Conservation (phyloP, 2,888 invertebrate species). For the Alitta virens region DNA sequence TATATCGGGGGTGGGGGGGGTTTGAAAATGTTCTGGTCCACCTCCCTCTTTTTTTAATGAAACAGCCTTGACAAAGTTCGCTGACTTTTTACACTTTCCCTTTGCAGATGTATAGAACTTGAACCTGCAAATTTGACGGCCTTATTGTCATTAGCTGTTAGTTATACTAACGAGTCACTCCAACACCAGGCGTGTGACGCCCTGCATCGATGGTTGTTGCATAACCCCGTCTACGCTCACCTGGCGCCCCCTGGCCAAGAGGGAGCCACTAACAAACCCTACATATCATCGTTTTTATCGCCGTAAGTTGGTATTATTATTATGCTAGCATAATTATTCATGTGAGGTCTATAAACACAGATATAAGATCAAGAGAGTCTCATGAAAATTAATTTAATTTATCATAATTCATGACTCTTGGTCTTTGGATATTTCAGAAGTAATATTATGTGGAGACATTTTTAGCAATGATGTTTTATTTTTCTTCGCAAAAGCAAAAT, state of each 20-base stretch:
- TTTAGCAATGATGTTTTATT: too few species aligned
- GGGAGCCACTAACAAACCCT: constrained; percentile 23
- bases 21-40: too few species aligned
- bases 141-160: constrained; percentile 86
- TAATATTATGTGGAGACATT: too few species aligned
- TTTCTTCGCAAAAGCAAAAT: too few species aligned
- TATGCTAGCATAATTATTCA: not conserved
- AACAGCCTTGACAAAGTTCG: too few species aligned
- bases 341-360: too few species aligned
- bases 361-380: too few species aligned
- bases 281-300: constrained; percentile 49
- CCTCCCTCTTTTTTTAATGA: too few species aligned
- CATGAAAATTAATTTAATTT: constrained; percentile 33
- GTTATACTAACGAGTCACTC: constrained; percentile 93
- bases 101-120: constrained; percentile 68
- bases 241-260: constrained; percentile 60
- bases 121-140: constrained; percentile 79
- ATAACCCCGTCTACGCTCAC: constrained; percentile 79
- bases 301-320: constrained; percentile 37
- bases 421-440: too few species aligned
- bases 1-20: too few species aligned
- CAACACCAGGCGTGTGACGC: constrained; percentile 84
- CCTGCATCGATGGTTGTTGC: constrained; percentile 63
- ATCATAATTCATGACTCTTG: too few species aligned
- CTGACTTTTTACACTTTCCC: too few species aligned